phyloP scores from a whole-genome alignment of 2,113 vertebrate species.

The Dicerorhinus sumatrensis region DNA sequence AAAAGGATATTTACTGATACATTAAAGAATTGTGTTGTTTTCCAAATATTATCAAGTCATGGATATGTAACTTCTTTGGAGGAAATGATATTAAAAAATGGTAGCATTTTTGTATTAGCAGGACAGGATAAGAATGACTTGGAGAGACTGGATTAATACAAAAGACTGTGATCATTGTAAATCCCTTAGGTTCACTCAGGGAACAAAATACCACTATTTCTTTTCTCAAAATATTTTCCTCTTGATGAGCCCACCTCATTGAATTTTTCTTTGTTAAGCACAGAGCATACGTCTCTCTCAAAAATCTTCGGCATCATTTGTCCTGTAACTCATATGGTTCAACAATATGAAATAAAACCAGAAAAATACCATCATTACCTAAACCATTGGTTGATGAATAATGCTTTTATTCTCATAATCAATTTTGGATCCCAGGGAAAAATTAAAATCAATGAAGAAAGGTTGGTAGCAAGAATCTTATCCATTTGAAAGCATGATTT shows the following conservation, averaged over 20 bases:
- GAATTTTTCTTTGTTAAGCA: background rate
- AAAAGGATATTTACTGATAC: background rate
- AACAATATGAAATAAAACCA: constrained; percentile 4
- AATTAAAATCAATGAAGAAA: background rate
- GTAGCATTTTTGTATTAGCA: background rate
- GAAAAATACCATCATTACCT: background rate
- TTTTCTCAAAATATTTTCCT: constrained; percentile 38
- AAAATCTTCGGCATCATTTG: background rate
- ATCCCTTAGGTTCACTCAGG: background rate
- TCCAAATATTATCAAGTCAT: background rate
- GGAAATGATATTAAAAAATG: background rate
- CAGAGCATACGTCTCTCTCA: background rate
- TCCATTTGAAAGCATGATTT: background rate
- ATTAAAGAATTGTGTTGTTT: background rate
- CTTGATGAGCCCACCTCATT: background rate
- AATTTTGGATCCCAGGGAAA: background rate
- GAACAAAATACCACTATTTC: background rate
- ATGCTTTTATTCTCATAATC: background rate
- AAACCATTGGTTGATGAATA: background rate
- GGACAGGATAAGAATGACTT: background rate
- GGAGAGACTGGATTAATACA: background rate
- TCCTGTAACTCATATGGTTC: background rate
- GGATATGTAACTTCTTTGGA: background rate
- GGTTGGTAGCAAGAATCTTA: background rate
- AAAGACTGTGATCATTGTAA: background rate